Evolutionary conservation across 2,797 vertebrate genomes (phyloP), one percentile per base, ranked within the genome.

Genomic region (Mus spretus): DNA sequence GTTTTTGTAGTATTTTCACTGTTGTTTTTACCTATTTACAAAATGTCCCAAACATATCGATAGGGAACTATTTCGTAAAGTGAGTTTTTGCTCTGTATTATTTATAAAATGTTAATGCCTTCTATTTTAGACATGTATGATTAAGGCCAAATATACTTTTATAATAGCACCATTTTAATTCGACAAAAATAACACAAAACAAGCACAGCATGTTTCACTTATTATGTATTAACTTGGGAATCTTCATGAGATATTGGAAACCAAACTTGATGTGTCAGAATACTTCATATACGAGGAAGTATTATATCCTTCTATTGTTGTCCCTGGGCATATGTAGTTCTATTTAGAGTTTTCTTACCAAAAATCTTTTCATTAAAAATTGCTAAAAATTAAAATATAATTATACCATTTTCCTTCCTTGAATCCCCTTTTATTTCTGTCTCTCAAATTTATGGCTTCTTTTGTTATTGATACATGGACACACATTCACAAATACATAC

Each of bases 91-190:
- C 37, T 96, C 40, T 97, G 96, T 97, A 96, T 89, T 97, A 94
- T 97, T 97, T 96, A 96, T 95, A 91, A 97, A 92, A 97, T 97
- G 78, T 96, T 97, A 94, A 96, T 94, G 57, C 57, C 55, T 97
- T 95, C 93, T 96, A 83, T 93, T 97, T 97, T 96, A 97, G 61
- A 80, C 80, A 50, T 75, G 75, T 96, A 55, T 81, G 87, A 97
- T 91, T 97, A 97, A 90, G 91, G 90, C 75, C 90, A 90, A 96
- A 81, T 93, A 55, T 74, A 84, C 17, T 97, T 97, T 97, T 96
- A 67, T 87, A 97, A 89, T 31, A 93, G 34, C 4, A 81, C n/a
- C 65, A 37, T 91, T 96, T 96, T 94, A 86, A 93, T 93, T n/a
- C 44, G 96, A 80, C 95, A 95, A 96, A 97, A 96, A 95, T 90